Percentiles rank a stretch among this genome's conserved stretches.
These are phyloP conservation scores for Macrosoma leucophasiata DNA, from an alignment of 2,888 invertebrate genomes.

Conservation along the genomic window DNA sequence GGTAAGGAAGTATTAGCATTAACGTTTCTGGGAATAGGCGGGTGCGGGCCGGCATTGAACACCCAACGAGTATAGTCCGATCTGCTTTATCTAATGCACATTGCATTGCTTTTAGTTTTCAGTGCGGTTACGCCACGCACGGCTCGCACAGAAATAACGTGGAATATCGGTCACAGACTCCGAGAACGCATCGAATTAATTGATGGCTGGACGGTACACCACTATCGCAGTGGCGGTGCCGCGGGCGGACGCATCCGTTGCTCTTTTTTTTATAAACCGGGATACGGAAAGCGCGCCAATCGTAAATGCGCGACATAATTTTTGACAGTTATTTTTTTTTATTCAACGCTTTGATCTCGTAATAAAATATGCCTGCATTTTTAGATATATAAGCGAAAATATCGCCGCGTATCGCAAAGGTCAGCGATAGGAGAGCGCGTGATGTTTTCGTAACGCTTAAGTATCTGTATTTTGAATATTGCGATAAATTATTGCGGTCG, in stretches of 20 bases:
- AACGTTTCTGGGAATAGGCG: too few relatives aligned
- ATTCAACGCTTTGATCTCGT: slow-evolving; percentile 11
- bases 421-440: slow-evolving; percentile 40
- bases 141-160: slow-evolving; percentile 68
- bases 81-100: slow-evolving; percentile 65
- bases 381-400: slow-evolving; percentile 30
- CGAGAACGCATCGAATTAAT: slow-evolving; percentile 64
- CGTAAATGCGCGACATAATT: slow-evolving; percentile 24
- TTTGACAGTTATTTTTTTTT: slow-evolving; percentile 27
- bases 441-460: slow-evolving; percentile 36
- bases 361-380: slow-evolving; percentile 4
- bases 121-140: slow-evolving; percentile 66
- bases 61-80: slow-evolving; percentile 30
- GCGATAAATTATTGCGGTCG: slow-evolving; percentile 62
- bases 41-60: slow-evolving; percentile 27
- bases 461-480: slow-evolving; percentile 44
- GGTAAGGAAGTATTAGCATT: too few relatives aligned
- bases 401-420: slow-evolving; percentile 38
- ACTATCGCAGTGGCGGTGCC: slow-evolving; percentile 56
- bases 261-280: slow-evolving; percentile 33
- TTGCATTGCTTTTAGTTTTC: slow-evolving; percentile 67
- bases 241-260: slow-evolving; percentile 67
- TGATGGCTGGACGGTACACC: slow-evolving; percentile 43
- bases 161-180: slow-evolving; percentile 72
- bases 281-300: slow-evolving; percentile 54